Base-by-base conservation (phyloP, 2,888 invertebrate species). In the Rhopalosiphum nymphaeae region DNA sequence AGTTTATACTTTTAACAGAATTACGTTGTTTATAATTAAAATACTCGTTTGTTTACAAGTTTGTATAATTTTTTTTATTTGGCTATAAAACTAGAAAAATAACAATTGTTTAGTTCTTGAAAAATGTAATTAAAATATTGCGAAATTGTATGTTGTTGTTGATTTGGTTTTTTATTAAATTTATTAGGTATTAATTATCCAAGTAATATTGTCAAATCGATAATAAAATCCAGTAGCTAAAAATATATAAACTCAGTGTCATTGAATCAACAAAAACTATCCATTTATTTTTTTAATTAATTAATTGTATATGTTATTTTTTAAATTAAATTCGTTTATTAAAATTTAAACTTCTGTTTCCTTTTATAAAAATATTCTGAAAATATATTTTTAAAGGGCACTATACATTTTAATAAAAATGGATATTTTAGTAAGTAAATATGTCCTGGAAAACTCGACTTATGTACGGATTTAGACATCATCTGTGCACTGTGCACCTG, bases 381-480 rank as follows among this genome's bases (percentile, higher is more conserved):
- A 91, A 56, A 26, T 85, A 29, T 85, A 85, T 42, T 56, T 56
- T 85, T n/a, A 85, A 91, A 84, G 21, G 56, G n/a, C 4, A 56
- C 42, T 9, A 44, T 5, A 46, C 44, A 86, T 86, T 92, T 87
- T 49, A 86, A 87, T 91, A 92, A 87, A 92, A 49, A 61, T 42
- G 13, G 5, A 36, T 61, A 7, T 91, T 86, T 87, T 61, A 86
- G 53, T 42, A 10, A 92, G 67, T 89, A 85, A 90, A 85, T 86
- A 89, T 86, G 61, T 85, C 49, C 85, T 85, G 56, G 57, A 84
- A 89, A 93, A 84, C 89, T 93, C 84, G 29, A 85, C 90, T 90
- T 90, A 49, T 89, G 85, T 90, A 94, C 93, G 78, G 93, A 94
- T 94, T 94, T 94, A 94, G 93, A 94, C 84, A 86, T 90, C 93